Conservation (phyloP, 2,797 vertebrate species). For the Melanogrammus aeglefinus region DNA sequence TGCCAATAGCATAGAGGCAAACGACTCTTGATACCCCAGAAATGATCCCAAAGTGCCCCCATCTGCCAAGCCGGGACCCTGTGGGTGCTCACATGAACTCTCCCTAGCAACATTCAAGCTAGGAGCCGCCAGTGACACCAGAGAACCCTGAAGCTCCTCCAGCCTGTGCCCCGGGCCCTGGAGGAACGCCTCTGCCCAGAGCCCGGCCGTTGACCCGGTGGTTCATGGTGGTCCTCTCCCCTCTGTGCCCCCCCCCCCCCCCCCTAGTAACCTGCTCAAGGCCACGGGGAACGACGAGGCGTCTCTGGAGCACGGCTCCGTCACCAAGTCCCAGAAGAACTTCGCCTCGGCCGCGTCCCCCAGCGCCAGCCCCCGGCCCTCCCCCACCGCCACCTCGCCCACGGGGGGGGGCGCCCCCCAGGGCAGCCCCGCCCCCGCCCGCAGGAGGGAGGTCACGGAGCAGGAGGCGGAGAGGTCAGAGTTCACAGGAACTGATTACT, state of each 20-base stretch:
- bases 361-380: conserved; percentile 65
- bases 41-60: too few relatives aligned
- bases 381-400: conserved; percentile 52
- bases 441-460: conserved; percentile 83
- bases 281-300: conserved; percentile 77
- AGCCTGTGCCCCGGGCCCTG: too few relatives aligned
- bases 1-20: too few relatives aligned
- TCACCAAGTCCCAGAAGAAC: conserved; percentile 87
- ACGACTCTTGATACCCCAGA: too few relatives aligned
- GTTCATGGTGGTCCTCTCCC: background rate
- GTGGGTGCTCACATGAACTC: too few relatives aligned
- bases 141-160: too few relatives aligned
- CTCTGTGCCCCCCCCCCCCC: background rate
- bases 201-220: too few relatives aligned
- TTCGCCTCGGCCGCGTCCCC: conserved; percentile 71
- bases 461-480: conserved; percentile 92
- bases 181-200: too few relatives aligned
- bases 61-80: too few relatives aligned
- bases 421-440: conserved; percentile 43
- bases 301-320: conserved; percentile 66
- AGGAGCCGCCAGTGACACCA: too few relatives aligned
- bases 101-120: too few relatives aligned
- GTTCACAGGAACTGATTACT: conserved; percentile 1
- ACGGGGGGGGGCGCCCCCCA: conserved; percentile 65
- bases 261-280: conserved; percentile 85